Conservation (phyloP, 2,888 invertebrate genomes). For the Trachelus stipa region DNA sequence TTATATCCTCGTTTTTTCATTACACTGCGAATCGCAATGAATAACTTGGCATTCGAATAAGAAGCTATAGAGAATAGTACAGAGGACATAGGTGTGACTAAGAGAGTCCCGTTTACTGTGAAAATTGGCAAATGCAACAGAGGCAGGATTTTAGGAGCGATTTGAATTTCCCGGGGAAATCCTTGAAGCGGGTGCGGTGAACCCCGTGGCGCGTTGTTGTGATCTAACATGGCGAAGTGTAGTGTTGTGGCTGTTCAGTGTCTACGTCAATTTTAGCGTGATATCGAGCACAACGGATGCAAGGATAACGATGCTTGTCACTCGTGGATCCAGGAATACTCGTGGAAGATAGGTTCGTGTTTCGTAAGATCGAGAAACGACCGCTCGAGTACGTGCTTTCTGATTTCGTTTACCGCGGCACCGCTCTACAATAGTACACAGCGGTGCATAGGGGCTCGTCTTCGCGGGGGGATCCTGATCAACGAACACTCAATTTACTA, state of each 20-base stretch:
- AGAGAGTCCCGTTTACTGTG: background rate
- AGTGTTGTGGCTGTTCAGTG: constrained; percentile 73
- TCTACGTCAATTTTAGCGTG: constrained; percentile 68
- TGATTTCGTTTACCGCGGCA: constrained; percentile 39
- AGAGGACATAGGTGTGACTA: background rate
- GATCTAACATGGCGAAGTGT: constrained; percentile 77
- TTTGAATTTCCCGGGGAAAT: constrained; percentile 54
- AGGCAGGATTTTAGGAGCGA: background rate
- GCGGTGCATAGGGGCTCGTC: constrained; percentile 41
- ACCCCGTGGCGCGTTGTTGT: constrained; percentile 78
- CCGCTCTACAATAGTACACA: constrained; percentile 37
- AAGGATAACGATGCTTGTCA: constrained; percentile 37
- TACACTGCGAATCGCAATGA: background rate
- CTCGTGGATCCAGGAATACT: constrained; percentile 3
- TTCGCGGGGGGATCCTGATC: constrained; percentile 29
- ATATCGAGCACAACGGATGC: constrained; percentile 43
- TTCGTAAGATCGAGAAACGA: background rate
- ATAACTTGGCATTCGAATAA: background rate
- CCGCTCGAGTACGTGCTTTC: constrained; percentile 4
- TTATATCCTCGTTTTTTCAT: constrained; percentile 26
- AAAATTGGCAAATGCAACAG: background rate
- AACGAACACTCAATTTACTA: background rate
- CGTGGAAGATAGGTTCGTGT: background rate
- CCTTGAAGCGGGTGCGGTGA: constrained; percentile 68
- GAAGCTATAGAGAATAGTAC: background rate